phyloP scores from a whole-genome alignment of 2,888 invertebrate species.

The Chymomyza amoena region DNA sequence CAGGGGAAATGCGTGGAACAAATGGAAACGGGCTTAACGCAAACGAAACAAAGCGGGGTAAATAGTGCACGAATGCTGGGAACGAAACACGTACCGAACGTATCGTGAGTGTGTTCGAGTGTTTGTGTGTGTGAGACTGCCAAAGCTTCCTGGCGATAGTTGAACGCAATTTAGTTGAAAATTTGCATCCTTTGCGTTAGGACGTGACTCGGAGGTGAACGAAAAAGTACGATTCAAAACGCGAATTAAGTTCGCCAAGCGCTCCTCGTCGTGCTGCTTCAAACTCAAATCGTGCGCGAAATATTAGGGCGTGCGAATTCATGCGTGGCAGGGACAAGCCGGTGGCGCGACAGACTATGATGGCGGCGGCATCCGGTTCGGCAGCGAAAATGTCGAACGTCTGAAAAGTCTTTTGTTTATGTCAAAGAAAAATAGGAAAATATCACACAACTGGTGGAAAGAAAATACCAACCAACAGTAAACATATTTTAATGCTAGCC shows the following conservation, averaged over 20 bases:
- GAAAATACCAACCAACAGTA: conserved; percentile 15
- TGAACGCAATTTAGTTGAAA: conserved; percentile 57
- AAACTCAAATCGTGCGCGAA: conserved; percentile 32
- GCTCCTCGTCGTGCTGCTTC: conserved; percentile 3
- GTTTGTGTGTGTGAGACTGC: not conserved
- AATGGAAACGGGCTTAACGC: not conserved
- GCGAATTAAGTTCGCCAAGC: conserved; percentile 15
- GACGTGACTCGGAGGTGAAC: conserved; percentile 52
- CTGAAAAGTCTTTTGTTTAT: conserved; percentile 31
- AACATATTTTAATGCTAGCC: conserved; percentile 30
- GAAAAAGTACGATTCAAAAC: not conserved
- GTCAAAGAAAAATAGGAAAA: not conserved
- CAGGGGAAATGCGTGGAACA: not conserved
- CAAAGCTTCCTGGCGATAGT: conserved; percentile 39
- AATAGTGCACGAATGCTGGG: conserved; percentile 11
- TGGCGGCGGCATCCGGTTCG: not conserved
- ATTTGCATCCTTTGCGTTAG: conserved; percentile 63
- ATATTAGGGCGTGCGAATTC: not conserved
- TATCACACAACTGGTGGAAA: conserved; percentile 13
- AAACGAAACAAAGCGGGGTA: conserved; percentile 13
- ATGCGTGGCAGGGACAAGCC: conserved; percentile 6
- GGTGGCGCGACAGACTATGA: conserved; percentile 7
- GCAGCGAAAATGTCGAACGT: conserved; percentile 10
- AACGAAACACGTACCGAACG: conserved; percentile 27
- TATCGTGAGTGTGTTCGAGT: not conserved